These are phyloP conservation scores for honey bee (Apis mellifera) DNA, from an alignment of 1,140 invertebrate species.

Conservation along the genomic window DNA sequence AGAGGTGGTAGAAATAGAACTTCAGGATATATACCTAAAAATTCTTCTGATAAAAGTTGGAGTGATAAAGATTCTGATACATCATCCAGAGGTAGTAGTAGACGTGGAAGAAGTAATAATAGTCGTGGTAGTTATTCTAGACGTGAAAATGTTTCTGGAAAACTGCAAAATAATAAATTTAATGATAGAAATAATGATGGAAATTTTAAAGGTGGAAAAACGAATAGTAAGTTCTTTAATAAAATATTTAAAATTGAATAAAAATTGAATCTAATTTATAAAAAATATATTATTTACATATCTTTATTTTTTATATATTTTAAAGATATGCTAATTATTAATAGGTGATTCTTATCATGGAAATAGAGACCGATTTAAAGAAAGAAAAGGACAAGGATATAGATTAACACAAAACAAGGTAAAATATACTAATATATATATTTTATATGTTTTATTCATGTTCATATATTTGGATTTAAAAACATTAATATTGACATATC, in stretches of 20 bases:
- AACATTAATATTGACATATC: not conserved
- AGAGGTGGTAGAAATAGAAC: slow-evolving; percentile 44
- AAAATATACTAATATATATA: not conserved
- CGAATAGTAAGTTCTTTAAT: slow-evolving; percentile 28
- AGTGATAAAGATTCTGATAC: slow-evolving; percentile 73
- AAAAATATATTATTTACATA: slow-evolving; percentile 7
- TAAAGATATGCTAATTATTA: slow-evolving; percentile 5
- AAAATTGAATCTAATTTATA: not conserved
- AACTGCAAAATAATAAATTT: slow-evolving; percentile 33
- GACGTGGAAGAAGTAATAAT: slow-evolving; percentile 52
- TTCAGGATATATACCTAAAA: slow-evolving; percentile 37
- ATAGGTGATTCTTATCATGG: slow-evolving; percentile 22
- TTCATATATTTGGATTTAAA: not conserved
- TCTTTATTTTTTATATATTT: slow-evolving; percentile 14
- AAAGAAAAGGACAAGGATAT: slow-evolving; percentile 28
- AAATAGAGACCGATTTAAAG: slow-evolving; percentile 26
- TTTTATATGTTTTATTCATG: not conserved
- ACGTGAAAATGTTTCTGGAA: slow-evolving; percentile 19
- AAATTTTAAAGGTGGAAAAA: slow-evolving; percentile 38
- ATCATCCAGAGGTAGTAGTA: slow-evolving; percentile 57
- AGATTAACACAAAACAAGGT: slow-evolving; percentile 29
- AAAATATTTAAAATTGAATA: not conserved
- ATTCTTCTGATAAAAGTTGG: slow-evolving; percentile 57
- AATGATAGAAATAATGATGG: slow-evolving; percentile 27
- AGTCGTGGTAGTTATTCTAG: slow-evolving; percentile 44